Evolutionary conservation across 1,140 invertebrate species (phyloP).

Genomic region (Pseudomyrmex sp.): DNA sequence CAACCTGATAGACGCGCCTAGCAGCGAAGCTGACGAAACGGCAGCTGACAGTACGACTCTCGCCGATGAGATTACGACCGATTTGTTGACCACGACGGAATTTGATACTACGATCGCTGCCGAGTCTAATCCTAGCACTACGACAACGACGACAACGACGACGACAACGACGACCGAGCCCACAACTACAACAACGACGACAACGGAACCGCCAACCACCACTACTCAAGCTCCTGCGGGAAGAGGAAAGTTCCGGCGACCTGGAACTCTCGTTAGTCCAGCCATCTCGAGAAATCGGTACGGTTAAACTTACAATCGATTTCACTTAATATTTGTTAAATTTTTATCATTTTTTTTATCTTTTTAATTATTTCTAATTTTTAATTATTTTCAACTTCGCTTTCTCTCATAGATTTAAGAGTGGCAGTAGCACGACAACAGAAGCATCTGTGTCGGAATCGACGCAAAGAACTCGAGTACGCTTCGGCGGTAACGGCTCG

Average conservation of each 20-base stretch:
- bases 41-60: slow-evolving; percentile 80
- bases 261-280: slow-evolving; percentile 71
- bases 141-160: slow-evolving; percentile 86
- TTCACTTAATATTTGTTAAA: too few relatives aligned
- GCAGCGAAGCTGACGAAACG: slow-evolving; percentile 74
- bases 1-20: slow-evolving; percentile 86
- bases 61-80: slow-evolving; percentile 86
- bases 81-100: slow-evolving; percentile 86
- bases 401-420: slow-evolving; percentile 74
- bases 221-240: slow-evolving; percentile 78
- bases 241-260: slow-evolving; percentile 82
- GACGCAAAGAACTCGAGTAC: slow-evolving; percentile 73
- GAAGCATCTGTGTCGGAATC: slow-evolving; percentile 73
- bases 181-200: slow-evolving; percentile 84
- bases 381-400: too few relatives aligned
- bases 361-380: too few relatives aligned
- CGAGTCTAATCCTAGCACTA: slow-evolving; percentile 84
- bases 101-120: slow-evolving; percentile 83
- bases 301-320: background rate
- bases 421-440: slow-evolving; percentile 70
- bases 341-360: background rate
- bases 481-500: slow-evolving; percentile 73
- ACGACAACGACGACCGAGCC: slow-evolving; percentile 86
- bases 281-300: slow-evolving; percentile 79
- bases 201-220: slow-evolving; percentile 76